Evolutionary conservation across 2,113 vertebrate genomes (phyloP).

Genomic region (Trichomycterus rosablanca): DNA sequence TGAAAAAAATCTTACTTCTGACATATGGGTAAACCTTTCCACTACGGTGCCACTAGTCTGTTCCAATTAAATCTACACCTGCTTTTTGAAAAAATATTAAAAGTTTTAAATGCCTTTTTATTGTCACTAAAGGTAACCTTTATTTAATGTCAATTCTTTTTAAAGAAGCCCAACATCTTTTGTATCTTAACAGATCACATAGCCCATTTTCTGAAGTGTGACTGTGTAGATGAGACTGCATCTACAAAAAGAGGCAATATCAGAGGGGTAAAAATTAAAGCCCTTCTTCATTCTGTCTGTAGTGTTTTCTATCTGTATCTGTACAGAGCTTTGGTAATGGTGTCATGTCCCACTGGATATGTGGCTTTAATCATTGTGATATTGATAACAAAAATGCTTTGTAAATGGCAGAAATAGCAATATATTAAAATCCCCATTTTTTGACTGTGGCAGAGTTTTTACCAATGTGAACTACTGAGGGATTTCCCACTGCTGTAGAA

Average conservation of each 20-base stretch:
- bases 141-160: conserved; percentile 63
- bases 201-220: conserved; percentile 55
- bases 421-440: conserved; percentile 89
- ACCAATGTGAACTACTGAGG: conserved; percentile 83
- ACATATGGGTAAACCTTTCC: background rate
- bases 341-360: conserved; percentile 87
- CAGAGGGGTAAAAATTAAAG: conserved; percentile 12
- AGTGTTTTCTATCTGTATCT: conserved; percentile 61
- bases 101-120: conserved; percentile 32
- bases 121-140: conserved; percentile 67
- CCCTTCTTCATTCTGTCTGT: conserved; percentile 45
- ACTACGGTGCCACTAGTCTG: background rate
- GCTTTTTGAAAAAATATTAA: conserved; percentile 13
- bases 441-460: conserved; percentile 84
- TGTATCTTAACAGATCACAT: conserved; percentile 60
- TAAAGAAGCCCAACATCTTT: conserved; percentile 49
- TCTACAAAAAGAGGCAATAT: conserved; percentile 54
- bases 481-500: conserved; percentile 81
- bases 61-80: background rate
- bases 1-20: background rate
- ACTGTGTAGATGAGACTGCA: conserved; percentile 51
- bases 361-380: conserved; percentile 94
- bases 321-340: conserved; percentile 87
- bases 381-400: conserved; percentile 74
- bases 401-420: conserved; percentile 98